phyloP scores from a whole-genome alignment of 2,113 vertebrate species.

The Amphilophus citrinellus region DNA sequence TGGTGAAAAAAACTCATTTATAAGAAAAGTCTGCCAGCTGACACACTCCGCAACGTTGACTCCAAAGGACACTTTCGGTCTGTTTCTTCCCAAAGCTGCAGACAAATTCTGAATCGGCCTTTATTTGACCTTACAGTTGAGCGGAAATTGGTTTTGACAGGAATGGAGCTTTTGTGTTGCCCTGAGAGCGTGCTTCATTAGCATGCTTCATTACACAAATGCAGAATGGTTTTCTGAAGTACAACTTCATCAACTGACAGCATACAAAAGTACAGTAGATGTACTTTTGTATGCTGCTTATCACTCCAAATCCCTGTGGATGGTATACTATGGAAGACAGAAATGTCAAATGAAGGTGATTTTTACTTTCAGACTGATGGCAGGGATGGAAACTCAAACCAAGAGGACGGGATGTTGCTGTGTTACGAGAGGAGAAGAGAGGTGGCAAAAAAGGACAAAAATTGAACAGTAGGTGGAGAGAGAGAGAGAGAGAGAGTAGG shows the following conservation, averaged over 20 bases:
- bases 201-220: constrained; percentile 63
- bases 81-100: constrained; percentile 53
- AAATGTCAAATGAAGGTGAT: constrained; percentile 51
- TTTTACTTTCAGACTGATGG: constrained; percentile 44
- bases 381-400: background rate
- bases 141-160: constrained; percentile 67
- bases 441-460: constrained; percentile 10
- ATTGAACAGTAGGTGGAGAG: constrained; percentile 13
- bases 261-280: background rate
- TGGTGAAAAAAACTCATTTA: constrained; percentile 17
- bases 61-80: constrained; percentile 54
- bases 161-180: constrained; percentile 34
- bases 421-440: background rate
- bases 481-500: background rate
- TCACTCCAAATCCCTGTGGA: constrained; percentile 25
- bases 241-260: constrained; percentile 49
- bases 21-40: constrained; percentile 6
- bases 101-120: constrained; percentile 48
- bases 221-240: constrained; percentile 45
- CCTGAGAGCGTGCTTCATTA: constrained; percentile 60
- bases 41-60: constrained; percentile 9
- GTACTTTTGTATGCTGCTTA: constrained; percentile 39
- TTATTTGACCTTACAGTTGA: constrained; percentile 49
- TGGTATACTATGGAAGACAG: background rate
- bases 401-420: constrained; percentile 17